These are phyloP conservation scores for Drosophila malerkotliana DNA, from an alignment of 1,140 invertebrate genomes.

Conservation along the genomic window DNA sequence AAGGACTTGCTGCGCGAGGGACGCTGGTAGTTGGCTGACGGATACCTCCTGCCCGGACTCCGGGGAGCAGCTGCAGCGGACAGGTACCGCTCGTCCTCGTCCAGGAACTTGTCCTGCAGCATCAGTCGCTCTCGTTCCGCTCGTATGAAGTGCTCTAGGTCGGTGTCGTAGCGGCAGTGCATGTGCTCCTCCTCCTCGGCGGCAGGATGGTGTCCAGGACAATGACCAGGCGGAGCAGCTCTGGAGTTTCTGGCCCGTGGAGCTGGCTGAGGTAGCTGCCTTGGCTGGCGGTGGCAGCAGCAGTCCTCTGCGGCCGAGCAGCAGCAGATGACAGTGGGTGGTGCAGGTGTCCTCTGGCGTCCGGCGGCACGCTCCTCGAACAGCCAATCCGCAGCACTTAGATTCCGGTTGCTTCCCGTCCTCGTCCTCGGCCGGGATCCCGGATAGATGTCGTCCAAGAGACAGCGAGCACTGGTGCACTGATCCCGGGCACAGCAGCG, in stretches of 20 bases:
- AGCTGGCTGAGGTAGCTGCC: constrained; percentile 23
- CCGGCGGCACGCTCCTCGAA: constrained; percentile 59
- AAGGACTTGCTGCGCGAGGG: constrained; percentile 78
- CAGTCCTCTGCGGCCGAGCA: constrained; percentile 73
- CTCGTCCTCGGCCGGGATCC: constrained; percentile 44
- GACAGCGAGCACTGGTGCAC: constrained; percentile 79
- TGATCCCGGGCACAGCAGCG: constrained; percentile 76
- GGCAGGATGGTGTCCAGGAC: constrained; percentile 78
- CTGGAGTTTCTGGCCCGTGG: constrained; percentile 28
- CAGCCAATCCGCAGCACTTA: constrained; percentile 71
- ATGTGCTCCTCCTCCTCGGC: constrained; percentile 81
- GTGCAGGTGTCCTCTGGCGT: constrained; percentile 23
- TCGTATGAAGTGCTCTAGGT: constrained; percentile 80
- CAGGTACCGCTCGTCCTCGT: constrained; percentile 80
- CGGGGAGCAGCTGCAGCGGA: constrained; percentile 30
- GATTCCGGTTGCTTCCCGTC: constrained; percentile 71
- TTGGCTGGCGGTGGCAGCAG: constrained; percentile 72
- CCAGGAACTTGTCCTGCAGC: constrained; percentile 81
- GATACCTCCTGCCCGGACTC: constrained; percentile 36
- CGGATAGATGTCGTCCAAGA: constrained; percentile 79
- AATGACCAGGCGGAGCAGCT: constrained; percentile 26
- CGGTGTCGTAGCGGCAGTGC: constrained; percentile 82
- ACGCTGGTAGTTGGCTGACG: constrained; percentile 47
- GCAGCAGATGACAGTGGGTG: constrained; percentile 73
- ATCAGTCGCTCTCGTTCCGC: constrained; percentile 76